Evolutionary conservation across 2,797 vertebrate species (phyloP).

Genomic region (Rhinichthys osculus): DNA sequence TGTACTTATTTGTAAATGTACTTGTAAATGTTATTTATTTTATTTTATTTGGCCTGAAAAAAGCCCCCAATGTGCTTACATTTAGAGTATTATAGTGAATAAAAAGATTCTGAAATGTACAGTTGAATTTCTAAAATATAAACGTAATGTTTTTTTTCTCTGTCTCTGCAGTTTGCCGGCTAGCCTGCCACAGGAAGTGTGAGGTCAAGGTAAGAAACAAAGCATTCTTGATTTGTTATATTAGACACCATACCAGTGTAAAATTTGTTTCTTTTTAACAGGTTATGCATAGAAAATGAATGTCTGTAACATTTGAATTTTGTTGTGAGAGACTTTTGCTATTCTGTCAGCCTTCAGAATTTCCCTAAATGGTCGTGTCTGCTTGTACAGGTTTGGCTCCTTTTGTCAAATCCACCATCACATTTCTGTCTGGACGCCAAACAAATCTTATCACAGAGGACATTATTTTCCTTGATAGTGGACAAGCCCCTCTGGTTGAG

Average conservation of each 20-base stretch:
- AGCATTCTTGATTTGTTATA: constrained; percentile 18
- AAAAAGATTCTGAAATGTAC: constrained; percentile 26
- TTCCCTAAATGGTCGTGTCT: constrained; percentile 29
- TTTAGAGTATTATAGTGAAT: neutral
- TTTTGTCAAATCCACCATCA: constrained; percentile 39
- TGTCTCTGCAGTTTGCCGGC: constrained; percentile 83
- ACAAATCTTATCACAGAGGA: constrained; percentile 60
- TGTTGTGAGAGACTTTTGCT: neutral
- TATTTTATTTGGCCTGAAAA: constrained; percentile 45
- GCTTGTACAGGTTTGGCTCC: constrained; percentile 3
- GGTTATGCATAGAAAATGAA: neutral
- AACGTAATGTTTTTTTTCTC: constrained; percentile 37
- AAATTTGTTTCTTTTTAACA: neutral
- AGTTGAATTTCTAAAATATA: constrained; percentile 29
- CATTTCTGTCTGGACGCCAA: constrained; percentile 53
- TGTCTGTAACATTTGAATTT: neutral
- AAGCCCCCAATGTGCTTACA: constrained; percentile 39
- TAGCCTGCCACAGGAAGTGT: constrained; percentile 93
- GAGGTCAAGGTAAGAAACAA: constrained; percentile 89
- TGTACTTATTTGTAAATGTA: no score
- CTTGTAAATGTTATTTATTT: neutral
- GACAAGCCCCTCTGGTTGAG: constrained; percentile 41
- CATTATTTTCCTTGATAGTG: constrained; percentile 62
- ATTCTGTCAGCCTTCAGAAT: constrained; percentile 15
- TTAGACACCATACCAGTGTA: neutral